phyloP scores from a whole-genome alignment of 2,888 invertebrate genomes.

The Carterocephalus palaemon region DNA sequence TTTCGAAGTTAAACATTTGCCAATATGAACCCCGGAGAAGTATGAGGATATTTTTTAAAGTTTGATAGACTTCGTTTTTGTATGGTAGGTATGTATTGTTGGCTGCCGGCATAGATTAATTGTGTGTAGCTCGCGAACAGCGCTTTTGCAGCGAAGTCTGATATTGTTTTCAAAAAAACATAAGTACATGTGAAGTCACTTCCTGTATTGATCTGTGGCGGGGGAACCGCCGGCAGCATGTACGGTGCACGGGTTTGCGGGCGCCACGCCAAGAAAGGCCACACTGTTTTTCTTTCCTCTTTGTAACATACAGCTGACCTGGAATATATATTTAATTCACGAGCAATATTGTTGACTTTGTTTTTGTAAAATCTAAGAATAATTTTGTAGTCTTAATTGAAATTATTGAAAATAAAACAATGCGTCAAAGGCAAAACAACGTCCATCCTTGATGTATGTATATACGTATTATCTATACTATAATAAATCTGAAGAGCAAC shows the following conservation, averaged over 20 bases:
- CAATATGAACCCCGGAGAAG: conserved; percentile 49
- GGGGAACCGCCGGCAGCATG: too few relatives aligned
- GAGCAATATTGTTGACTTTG: conserved; percentile 1
- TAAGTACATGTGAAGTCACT: neutral
- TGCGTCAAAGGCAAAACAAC: neutral
- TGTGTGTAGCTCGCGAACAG: neutral
- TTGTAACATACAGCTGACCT: conserved; percentile 2
- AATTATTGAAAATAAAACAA: neutral
- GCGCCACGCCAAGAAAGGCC: too few relatives aligned
- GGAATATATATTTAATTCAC: neutral
- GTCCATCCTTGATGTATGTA: conserved; percentile 34
- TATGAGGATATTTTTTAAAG: conserved; percentile 39
- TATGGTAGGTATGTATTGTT: neutral
- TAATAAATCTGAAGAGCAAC: too few relatives aligned
- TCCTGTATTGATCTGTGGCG: conserved; percentile 18
- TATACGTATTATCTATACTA: conserved; percentile 35
- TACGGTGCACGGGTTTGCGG: too few relatives aligned
- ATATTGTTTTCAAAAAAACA: neutral
- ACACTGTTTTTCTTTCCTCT: too few relatives aligned
- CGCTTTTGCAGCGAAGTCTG: too few relatives aligned
- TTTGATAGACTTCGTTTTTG: too few relatives aligned
- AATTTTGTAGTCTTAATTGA: conserved; percentile 4
- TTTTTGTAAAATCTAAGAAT: conserved; percentile 5
- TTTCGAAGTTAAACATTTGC: conserved; percentile 41
- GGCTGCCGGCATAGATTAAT: neutral